phyloP scores from a whole-genome alignment of 2,113 vertebrate species.

The Pelodiscus sinensis region DNA sequence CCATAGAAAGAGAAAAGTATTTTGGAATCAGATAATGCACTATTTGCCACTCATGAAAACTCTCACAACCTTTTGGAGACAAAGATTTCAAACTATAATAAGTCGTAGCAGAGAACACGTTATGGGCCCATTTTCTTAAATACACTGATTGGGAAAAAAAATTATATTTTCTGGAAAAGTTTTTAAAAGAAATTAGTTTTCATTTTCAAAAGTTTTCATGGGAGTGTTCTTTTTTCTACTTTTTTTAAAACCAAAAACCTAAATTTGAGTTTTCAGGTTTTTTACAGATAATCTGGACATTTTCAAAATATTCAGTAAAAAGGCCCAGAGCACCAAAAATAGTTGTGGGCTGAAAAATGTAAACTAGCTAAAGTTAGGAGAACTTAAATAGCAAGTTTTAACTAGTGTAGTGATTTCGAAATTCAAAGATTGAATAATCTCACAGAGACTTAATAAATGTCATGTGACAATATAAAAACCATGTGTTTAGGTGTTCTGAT shows the following conservation, averaged over 20 bases:
- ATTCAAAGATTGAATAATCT: background rate
- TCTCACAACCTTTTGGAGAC: background rate
- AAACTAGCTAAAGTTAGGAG: background rate
- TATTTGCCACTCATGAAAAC: background rate
- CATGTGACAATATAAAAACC: background rate
- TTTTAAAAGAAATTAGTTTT: background rate
- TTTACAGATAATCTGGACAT: background rate
- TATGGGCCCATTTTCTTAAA: no score
- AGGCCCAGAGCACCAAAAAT: background rate
- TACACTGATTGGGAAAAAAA: background rate
- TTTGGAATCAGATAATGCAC: background rate
- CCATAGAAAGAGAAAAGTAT: background rate
- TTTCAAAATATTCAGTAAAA: background rate
- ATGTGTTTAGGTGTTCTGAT: background rate
- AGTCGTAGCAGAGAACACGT: background rate
- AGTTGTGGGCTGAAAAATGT: background rate
- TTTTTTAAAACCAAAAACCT: background rate
- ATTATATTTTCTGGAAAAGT: background rate
- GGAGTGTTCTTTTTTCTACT: background rate
- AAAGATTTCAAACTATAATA: background rate
- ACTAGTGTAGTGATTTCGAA: background rate
- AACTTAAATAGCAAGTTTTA: background rate
- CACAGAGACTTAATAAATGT: background rate
- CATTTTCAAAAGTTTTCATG: background rate
- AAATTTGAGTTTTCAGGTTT: background rate